These are phyloP conservation scores for Ectropis crepuscularia DNA, from an alignment of 2,888 invertebrate species.

Conservation along the genomic window DNA sequence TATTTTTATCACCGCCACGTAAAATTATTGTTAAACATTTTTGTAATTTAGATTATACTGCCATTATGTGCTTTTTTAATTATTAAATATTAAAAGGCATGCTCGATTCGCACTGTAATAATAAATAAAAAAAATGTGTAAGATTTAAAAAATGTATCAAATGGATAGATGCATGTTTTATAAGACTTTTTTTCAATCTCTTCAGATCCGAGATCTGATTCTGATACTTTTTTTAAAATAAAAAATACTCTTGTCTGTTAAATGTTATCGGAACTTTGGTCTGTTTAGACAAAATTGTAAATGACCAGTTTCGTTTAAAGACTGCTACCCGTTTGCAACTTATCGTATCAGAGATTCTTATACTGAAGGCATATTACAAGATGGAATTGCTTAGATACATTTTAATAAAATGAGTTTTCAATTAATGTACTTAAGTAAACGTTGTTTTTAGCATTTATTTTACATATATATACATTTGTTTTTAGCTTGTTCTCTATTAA, in stretches of 20 bases:
- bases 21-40: constrained; percentile 12
- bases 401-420: too few species aligned
- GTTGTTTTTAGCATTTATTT: too few species aligned
- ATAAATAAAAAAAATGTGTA: constrained; percentile 13
- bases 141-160: constrained; percentile 23
- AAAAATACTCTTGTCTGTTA: constrained; percentile 4
- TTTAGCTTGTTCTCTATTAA: too few species aligned
- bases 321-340: not conserved
- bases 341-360: not conserved
- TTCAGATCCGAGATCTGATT: constrained; percentile 22
- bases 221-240: not conserved
- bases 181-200: constrained; percentile 19
- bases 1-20: constrained; percentile 29
- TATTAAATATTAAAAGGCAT: constrained; percentile 18
- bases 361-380: too few species aligned
- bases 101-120: constrained; percentile 20
- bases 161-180: constrained; percentile 25
- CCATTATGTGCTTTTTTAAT: constrained; percentile 32
- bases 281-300: constrained; percentile 1
- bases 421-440: too few species aligned
- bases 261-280: not conserved
- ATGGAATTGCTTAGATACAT: too few species aligned
- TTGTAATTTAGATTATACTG: constrained; percentile 32
- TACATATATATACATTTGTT: too few species aligned
- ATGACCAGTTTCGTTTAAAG: constrained; percentile 3